These are phyloP conservation scores for Caranx ignobilis DNA, from an alignment of 2,113 vertebrate genomes.

Conservation along the genomic window DNA sequence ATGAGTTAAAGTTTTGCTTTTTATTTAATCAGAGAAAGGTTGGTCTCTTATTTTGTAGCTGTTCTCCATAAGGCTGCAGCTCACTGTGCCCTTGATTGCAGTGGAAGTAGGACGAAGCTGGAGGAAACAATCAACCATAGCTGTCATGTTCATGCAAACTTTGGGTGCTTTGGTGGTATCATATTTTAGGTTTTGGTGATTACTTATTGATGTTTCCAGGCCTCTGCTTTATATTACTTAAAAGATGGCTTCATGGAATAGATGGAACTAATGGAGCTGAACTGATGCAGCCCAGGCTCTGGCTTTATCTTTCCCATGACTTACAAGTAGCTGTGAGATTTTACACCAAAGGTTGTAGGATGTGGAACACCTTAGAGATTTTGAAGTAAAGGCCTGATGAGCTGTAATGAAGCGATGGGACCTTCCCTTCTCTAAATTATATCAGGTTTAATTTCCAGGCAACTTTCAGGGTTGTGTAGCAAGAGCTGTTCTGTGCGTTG, in stretches of 20 bases:
- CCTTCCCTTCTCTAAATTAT: background rate
- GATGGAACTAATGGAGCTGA: conserved; percentile 63
- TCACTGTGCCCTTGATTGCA: conserved; percentile 11
- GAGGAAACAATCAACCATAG: conserved; percentile 38
- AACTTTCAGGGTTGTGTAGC: background rate
- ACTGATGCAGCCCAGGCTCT: conserved; percentile 46
- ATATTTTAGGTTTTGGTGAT: conserved; percentile 56
- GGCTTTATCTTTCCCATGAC: conserved; percentile 1
- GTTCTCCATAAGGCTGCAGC: background rate
- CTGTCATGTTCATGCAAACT: conserved; percentile 22
- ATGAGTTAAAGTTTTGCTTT: background rate
- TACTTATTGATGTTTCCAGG: conserved; percentile 74
- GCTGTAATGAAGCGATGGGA: background rate
- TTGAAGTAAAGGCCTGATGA: background rate
- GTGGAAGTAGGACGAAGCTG: conserved; percentile 49
- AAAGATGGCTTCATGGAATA: conserved; percentile 28
- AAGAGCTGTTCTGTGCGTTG: background rate
- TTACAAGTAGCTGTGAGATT: background rate
- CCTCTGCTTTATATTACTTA: conserved; percentile 66
- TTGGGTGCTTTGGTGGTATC: conserved; percentile 19
- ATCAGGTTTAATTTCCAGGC: background rate
- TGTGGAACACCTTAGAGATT: background rate
- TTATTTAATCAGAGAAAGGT: background rate
- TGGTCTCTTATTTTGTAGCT: background rate
- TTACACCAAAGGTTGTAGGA: background rate